Percentiles rank a stretch among this genome's conserved stretches.
These are phyloP conservation scores for Propsilocerus akamusi DNA, from an alignment of 1,140 invertebrate genomes.

Conservation along the genomic window DNA sequence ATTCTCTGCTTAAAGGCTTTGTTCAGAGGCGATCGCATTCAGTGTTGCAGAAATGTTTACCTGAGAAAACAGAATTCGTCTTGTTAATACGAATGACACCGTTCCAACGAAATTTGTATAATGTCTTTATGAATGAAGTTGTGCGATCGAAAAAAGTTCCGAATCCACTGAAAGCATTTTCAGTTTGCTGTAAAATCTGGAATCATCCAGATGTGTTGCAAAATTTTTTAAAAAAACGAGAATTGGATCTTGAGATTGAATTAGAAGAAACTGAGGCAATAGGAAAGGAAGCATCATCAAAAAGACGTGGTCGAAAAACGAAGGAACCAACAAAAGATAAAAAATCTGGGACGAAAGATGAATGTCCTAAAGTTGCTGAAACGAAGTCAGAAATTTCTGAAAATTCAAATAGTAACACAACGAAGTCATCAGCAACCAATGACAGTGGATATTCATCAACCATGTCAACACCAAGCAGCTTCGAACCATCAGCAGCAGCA, in stretches of 20 bases:
- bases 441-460: too few species aligned
- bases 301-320: background rate
- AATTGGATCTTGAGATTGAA: slow-evolving; percentile 81
- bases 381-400: too few species aligned
- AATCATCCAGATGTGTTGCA: slow-evolving; percentile 97
- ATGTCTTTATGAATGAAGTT: slow-evolving; percentile 82
- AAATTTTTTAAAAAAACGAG: slow-evolving; percentile 71
- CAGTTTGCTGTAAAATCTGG: slow-evolving; percentile 99
- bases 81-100: slow-evolving; percentile 71
- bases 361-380: too few species aligned
- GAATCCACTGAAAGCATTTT: slow-evolving; percentile 94
- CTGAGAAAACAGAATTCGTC: slow-evolving; percentile 84
- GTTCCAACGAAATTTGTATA: slow-evolving; percentile 73
- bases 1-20: slow-evolving; percentile 77
- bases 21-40: slow-evolving; percentile 81
- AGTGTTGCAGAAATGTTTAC: slow-evolving; percentile 69
- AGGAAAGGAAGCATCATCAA: slow-evolving; percentile 9
- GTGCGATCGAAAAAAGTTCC: slow-evolving; percentile 67
- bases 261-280: slow-evolving; percentile 35
- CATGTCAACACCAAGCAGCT: too few species aligned
- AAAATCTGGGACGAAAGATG: too few species aligned
- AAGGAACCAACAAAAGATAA: background rate
- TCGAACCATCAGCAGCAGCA: too few species aligned
- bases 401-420: too few species aligned
- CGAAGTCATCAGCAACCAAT: too few species aligned